Evolutionary conservation across 2,113 vertebrate species (phyloP).

Genomic region (Pseudois nayaur): DNA sequence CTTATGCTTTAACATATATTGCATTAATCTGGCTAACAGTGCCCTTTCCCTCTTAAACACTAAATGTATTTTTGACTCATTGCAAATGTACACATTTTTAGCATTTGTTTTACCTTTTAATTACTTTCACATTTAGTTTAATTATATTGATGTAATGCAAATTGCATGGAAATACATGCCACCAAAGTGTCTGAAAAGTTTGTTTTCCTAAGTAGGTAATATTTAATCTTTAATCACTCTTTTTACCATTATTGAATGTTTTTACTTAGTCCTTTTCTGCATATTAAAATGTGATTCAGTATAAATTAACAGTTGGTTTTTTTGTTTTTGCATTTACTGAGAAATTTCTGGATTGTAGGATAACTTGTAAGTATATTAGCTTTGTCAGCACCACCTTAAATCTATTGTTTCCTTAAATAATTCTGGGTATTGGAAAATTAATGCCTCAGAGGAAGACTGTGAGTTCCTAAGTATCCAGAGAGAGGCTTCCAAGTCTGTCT

Average conservation of each 20-base stretch:
- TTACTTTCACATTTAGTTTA: not conserved
- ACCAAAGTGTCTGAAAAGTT: not conserved
- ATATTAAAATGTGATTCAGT: not conserved
- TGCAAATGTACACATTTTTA: not conserved
- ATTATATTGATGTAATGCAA: not conserved
- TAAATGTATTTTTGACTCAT: not conserved
- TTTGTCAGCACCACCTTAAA: not conserved
- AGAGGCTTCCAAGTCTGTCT: not conserved
- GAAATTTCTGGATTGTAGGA: not conserved
- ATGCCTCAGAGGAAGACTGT: not conserved
- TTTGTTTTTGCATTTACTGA: not conserved
- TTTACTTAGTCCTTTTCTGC: not conserved
- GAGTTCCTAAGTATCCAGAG: not conserved
- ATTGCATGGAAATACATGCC: not conserved
- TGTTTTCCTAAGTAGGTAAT: not conserved
- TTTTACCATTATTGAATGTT: not conserved
- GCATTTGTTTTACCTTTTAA: not conserved
- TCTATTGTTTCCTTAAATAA: not conserved
- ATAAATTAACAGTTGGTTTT: not conserved
- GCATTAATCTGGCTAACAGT: conserved; percentile 19
- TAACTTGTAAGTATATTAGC: not conserved
- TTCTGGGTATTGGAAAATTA: not conserved
- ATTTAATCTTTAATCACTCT: not conserved
- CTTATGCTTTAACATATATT: conserved; percentile 54
- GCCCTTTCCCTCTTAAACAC: conserved; percentile 10